Percentiles rank a stretch among this genome's conserved stretches.
Conservation (phyloP, 2,888 invertebrate species). For the Andrena bucephala region DNA sequence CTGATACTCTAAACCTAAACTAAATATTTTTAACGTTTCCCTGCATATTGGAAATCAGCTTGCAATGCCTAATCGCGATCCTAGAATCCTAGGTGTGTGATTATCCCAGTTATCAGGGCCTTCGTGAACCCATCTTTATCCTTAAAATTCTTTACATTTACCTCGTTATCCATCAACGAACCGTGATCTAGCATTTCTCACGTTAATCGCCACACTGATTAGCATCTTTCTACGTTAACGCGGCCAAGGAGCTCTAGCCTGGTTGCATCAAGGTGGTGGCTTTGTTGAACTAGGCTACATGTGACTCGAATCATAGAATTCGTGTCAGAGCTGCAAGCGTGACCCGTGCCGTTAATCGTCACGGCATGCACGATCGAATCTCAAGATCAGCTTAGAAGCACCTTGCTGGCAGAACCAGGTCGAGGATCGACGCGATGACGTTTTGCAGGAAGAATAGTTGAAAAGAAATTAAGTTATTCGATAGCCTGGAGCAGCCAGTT, state of each 20-base stretch:
- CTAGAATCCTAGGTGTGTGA: too few species aligned
- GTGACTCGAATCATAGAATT: slow-evolving; percentile 29
- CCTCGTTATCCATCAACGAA: too few species aligned
- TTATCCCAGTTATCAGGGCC: too few species aligned
- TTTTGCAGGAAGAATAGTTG: not conserved
- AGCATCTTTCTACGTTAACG: not conserved
- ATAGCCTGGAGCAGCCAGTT: too few species aligned
- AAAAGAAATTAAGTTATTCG: not conserved
- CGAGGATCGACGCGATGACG: not conserved
- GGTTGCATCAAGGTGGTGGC: not conserved
- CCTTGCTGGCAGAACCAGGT: slow-evolving; percentile 4
- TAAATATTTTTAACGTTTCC: too few species aligned
- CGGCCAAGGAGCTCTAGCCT: slow-evolving; percentile 21
- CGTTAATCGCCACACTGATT: not conserved
- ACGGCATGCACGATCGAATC: not conserved
- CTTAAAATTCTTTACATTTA: too few species aligned
- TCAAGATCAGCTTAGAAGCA: slow-evolving; percentile 10
- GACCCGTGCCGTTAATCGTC: not conserved
- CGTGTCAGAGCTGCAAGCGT: not conserved
- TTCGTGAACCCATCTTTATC: too few species aligned
- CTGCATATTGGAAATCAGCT: too few species aligned
- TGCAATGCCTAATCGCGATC: too few species aligned
- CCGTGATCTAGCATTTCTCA: not conserved
- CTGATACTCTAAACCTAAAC: too few species aligned
- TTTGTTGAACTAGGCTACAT: slow-evolving; percentile 1